Base-by-base conservation (phyloP, 2,888 invertebrate genomes). In the Habrosyne pyritoides region DNA sequence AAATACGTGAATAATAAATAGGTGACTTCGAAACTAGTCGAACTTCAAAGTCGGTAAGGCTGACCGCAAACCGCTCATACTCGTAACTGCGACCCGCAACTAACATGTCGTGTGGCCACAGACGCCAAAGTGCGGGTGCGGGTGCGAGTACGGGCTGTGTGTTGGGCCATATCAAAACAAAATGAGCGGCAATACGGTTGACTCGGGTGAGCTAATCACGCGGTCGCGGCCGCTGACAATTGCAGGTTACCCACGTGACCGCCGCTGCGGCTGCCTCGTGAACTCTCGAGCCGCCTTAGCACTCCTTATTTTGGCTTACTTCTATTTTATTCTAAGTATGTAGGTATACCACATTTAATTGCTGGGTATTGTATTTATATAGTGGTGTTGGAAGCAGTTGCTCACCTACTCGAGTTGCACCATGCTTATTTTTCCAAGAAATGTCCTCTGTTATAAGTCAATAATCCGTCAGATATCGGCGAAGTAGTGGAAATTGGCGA, bases 191-290 rank as follows among this genome's bases (percentile, higher is more conserved):
- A 69, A 71, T 73, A 77, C n/a, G 33, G 33, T 12, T 33, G n/a
- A 33, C 75, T 71, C 58, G 70, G 73, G 69, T 67, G 75, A 76
- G 76, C 85, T 86, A 87, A 87, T 86, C 86, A 77, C 81, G 83
- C 69, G 75, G 77, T 75, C 65, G 56, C 18, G 68, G 63, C 57
- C 66, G 66, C 72, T 70, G 73, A 73, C 83, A 82, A 82, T 86
- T 80, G 79, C 82, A 83, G 84, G 86, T 82, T 83, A 79, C 78
- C 83, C 84, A 75, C 81, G 71, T 64, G 71, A 75, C 80, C 75
- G 70, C 71, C 64, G 59, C 61, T 59, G 53, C 63, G 54, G 50
- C 56, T 61, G 53, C 66, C 59, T 57, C 59, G 26, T 56, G 63
- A 69, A 63, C 61, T 57, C 54, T 54, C 50, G 53, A 53, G 49